phyloP scores from a whole-genome alignment of 2,888 invertebrate genomes.

The Caradrina kadenii region DNA sequence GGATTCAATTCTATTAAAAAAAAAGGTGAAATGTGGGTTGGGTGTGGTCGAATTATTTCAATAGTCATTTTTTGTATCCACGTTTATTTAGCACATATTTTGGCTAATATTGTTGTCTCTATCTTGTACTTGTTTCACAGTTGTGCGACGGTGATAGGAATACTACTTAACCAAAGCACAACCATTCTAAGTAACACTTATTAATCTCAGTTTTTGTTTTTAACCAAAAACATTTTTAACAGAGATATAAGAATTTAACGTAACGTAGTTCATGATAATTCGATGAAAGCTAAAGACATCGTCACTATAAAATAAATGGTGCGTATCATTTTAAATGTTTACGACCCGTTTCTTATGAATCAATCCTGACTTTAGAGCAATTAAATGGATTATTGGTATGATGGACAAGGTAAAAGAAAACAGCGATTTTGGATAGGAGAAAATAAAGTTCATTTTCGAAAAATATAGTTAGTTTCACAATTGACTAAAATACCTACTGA shows the following conservation, averaged over 20 bases:
- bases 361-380: slow-evolving; percentile 78
- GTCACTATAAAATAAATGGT: neutral
- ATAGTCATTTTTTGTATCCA: neutral
- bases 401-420: slow-evolving; percentile 26
- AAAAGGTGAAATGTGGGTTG: slow-evolving; percentile 19
- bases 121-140: no score
- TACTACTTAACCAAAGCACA: no score
- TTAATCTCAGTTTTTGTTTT: no score
- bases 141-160: no score
- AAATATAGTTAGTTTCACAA: no score
- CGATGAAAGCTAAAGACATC: slow-evolving; percentile 8
- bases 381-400: slow-evolving; percentile 71
- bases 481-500: no score
- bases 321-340: slow-evolving; percentile 15
- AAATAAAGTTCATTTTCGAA: no score
- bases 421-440: neutral
- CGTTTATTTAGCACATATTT: neutral
- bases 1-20: slow-evolving; percentile 51
- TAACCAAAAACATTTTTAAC: no score
- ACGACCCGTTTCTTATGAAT: slow-evolving; percentile 74
- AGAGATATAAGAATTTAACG: no score
- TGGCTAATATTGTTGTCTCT: no score
- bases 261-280: neutral
- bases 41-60: slow-evolving; percentile 7
- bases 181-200: no score